Percentiles rank a stretch among this genome's conserved stretches.
phyloP scores from a whole-genome alignment of 1,140 invertebrate genomes.

The Bicyclus anynana region DNA sequence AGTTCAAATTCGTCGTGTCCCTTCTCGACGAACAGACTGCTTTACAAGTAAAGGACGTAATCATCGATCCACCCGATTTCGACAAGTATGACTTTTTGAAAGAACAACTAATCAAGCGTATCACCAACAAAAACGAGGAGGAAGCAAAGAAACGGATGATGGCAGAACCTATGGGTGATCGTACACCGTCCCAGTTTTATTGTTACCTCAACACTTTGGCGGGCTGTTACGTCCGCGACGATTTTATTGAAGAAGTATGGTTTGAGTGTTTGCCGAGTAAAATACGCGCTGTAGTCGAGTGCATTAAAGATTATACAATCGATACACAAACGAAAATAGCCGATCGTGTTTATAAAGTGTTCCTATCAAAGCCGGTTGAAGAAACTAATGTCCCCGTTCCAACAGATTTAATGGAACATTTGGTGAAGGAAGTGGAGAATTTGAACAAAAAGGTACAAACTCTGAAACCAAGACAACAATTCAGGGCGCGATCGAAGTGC shows the following conservation, averaged over 20 bases:
- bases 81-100: conserved; percentile 1
- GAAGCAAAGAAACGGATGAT: background rate
- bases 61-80: background rate
- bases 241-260: background rate
- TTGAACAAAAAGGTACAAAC: background rate
- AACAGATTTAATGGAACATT: background rate
- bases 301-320: background rate
- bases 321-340: background rate
- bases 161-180: background rate
- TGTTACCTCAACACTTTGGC: background rate
- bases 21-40: conserved; percentile 1
- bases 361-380: background rate
- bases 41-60: background rate
- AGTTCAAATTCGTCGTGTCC: conserved; percentile 1
- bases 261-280: background rate
- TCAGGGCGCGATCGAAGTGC: background rate
- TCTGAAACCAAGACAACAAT: background rate
- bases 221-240: background rate
- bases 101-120: background rate
- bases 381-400: background rate
- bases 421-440: conserved; percentile 1
- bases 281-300: background rate
- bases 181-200: background rate
- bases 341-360: background rate
- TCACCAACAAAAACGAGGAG: background rate